Base-by-base conservation (phyloP, 2,113 vertebrate genomes). In the Paracanthobrama guichenoti region DNA sequence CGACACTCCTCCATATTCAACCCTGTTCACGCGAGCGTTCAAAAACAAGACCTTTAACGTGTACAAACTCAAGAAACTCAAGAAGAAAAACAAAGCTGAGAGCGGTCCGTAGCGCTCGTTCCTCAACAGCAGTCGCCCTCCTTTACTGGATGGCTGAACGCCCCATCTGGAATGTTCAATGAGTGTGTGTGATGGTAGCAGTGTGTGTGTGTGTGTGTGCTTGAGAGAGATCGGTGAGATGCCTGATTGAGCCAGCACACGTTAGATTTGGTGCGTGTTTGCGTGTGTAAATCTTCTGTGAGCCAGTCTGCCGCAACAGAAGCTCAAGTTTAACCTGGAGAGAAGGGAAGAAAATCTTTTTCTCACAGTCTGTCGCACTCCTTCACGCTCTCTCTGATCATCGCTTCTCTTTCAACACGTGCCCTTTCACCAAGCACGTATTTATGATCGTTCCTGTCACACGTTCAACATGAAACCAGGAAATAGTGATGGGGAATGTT, bases 1-100 rank as follows among this genome's bases (percentile, higher is more conserved):
- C 8, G 95, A 95, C 67, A 87, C 90, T 0, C 91, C 94, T 0
- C 86, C 94, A 3, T 97, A 96, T 79, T 81, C 87, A 0, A 69
- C 69, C 0, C 92, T 96, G 88, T 99, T 99, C 92, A 94, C 93
- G 48, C 93, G 94, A 79, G 96, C 96, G 6, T 99, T 98, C 88
- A 95, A 95, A 84, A 99, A 98, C 92, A 99, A 98, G 92, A 98
- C 97, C 4, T 99, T 99, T 92, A 95, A 97, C 0, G 96, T 99
- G 71, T 99, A 98, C 95, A 95, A 91, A 86, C 92, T 98, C 67
- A 94, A 90, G 87, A 94, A 94, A 89, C 90, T 89, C 75, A 93
- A 91, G 92, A 94, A 94, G 80, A 90, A 78, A 26, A 7, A 46
- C 64, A 93, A 89, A 79, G 82, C 74, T 72, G 66, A 84, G 81